Conservation (phyloP, 2,113 vertebrate species). For the rabbit (Oryctolagus cuniculus) region DNA sequence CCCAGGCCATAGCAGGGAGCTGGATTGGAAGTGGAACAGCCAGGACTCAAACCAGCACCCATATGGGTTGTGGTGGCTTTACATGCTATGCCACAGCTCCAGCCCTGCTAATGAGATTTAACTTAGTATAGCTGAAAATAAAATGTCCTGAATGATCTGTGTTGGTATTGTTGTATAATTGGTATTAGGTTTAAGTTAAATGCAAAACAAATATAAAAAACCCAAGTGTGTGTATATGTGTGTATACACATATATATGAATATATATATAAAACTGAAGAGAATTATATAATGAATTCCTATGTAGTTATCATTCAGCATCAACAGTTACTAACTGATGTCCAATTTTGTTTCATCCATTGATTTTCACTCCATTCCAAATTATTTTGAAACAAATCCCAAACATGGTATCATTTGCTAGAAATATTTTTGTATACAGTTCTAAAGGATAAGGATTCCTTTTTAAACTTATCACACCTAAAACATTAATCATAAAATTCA, state of each 20-base stretch:
- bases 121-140: neutral
- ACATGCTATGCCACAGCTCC: no score
- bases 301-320: neutral
- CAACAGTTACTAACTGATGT: neutral
- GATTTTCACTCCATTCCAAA: neutral
- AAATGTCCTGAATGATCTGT: neutral
- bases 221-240: neutral
- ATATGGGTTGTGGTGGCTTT: no score
- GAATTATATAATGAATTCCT: neutral
- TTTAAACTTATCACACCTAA: neutral
- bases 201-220: conserved; percentile 25
- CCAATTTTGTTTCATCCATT: neutral
- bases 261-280: neutral
- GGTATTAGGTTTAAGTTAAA: conserved; percentile 33
- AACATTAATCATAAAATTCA: neutral
- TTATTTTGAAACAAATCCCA: conserved; percentile 36
- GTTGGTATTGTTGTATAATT: neutral
- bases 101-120: no score
- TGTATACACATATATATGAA: no score
- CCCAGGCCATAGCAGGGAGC: no score
- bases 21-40: no score
- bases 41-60: no score
- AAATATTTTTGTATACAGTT: neutral
- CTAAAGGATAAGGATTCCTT: conserved; percentile 7
- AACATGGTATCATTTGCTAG: neutral